phyloP scores from a whole-genome alignment of 1,140 invertebrate species.

The Drosophila simulans region DNA sequence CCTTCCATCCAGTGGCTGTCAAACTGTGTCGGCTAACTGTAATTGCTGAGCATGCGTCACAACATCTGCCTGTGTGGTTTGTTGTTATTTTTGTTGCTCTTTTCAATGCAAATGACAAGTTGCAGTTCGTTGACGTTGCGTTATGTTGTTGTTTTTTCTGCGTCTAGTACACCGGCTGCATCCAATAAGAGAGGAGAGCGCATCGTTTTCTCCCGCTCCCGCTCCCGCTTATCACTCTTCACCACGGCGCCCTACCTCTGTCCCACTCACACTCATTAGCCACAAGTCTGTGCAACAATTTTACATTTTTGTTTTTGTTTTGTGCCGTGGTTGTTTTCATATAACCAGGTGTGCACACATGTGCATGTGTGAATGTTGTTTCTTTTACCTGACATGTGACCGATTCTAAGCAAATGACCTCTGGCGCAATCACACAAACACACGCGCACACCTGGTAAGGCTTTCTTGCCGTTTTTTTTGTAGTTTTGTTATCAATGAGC shows the following conservation, averaged over 20 bases:
- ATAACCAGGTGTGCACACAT: not conserved
- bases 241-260: not conserved
- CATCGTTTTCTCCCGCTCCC: slow-evolving; percentile 15
- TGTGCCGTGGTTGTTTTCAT: slow-evolving; percentile 6
- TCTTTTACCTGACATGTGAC: slow-evolving; percentile 27
- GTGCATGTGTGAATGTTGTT: slow-evolving; percentile 1
- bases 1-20: slow-evolving; percentile 5
- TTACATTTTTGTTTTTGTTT: slow-evolving; percentile 10
- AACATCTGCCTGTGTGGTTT: slow-evolving; percentile 7
- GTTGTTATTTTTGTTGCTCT: slow-evolving; percentile 2
- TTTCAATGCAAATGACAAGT: slow-evolving; percentile 45
- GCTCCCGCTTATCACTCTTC: not conserved
- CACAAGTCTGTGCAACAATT: slow-evolving; percentile 35
- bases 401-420: slow-evolving; percentile 48
- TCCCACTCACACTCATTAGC: slow-evolving; percentile 14
- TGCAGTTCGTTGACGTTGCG: slow-evolving; percentile 52
- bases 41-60: slow-evolving; percentile 49
- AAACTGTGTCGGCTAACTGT: slow-evolving; percentile 37
- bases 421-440: slow-evolving; percentile 16
- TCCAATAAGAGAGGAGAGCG: slow-evolving; percentile 31
- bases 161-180: slow-evolving; percentile 29
- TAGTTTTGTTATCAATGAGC: slow-evolving; percentile 22
- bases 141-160: slow-evolving; percentile 10
- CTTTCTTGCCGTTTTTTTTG: slow-evolving; percentile 3
- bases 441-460: slow-evolving; percentile 9